Evolutionary conservation across 2,797 vertebrate genomes (phyloP), one percentile per base, ranked within the genome.

Genomic region (Pseudocheirus occidentalis): DNA sequence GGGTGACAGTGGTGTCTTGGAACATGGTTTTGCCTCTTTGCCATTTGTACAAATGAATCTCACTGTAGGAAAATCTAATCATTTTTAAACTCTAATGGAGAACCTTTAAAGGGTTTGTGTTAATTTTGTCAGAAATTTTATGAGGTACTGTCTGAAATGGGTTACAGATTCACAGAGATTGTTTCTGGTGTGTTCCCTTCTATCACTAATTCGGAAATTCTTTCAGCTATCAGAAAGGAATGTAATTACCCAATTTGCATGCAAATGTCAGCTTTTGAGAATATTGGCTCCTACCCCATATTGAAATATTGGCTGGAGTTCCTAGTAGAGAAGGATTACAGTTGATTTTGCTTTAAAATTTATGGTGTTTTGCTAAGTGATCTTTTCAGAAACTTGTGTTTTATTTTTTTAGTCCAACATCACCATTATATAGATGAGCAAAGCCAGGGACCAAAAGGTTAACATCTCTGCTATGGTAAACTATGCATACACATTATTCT

Each of bases 261-360:
- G 54, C 90, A 91, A 94, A 95, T 96, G 24, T 31, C 90, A 92
- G 31, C 52, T 95, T 96, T 93, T 94, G 56, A 94, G 59, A 91
- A 92, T 46, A 7, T 62, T 66, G 59, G 12, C 57, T 95, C 6
- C 27, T 92, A 18, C 21, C 29, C 1, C 58, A 59, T 91, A 53
- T 55, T 73, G n/a, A 90, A 95, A 56, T 55, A 90, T 11, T 55
- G 31, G 93, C 29, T 53, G 7, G 90, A 62, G 18, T 91, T 34
- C 27, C 53, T 59, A 52, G 34, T 57, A 95, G 18, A 28, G 21
- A 73, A 94, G 53, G 62, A 94, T 94, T 66, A 91, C 18, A 56
- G 46, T 28, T 91, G 14, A 46, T 57, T 93, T 94, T 92, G 21
- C 56, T 92, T 57, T 55, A 56, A 58, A 89, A 90, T 87, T 87